These are phyloP conservation scores for Pteropus rufus DNA, from an alignment of 2,797 vertebrate species.

Conservation along the genomic window DNA sequence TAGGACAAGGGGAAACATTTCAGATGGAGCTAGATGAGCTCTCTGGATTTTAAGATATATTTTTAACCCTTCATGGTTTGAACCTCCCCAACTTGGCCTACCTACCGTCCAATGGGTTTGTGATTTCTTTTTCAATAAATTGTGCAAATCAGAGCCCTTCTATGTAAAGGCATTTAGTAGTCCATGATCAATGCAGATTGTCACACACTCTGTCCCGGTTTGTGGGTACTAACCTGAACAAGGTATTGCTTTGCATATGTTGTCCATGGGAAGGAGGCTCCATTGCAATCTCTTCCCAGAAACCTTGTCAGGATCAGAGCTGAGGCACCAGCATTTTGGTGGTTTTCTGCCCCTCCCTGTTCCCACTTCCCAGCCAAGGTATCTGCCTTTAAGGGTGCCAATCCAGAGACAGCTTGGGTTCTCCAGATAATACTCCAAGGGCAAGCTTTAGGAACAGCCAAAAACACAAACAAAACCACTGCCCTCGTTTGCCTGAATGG, in stretches of 20 bases:
- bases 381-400: conserved; percentile 65
- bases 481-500: conserved; percentile 77
- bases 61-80: background rate
- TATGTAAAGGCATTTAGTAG: conserved; percentile 78
- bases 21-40: conserved; percentile 45
- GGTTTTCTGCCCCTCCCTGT: conserved; percentile 60
- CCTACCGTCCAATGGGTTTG: background rate
- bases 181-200: conserved; percentile 78
- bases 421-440: conserved; percentile 77
- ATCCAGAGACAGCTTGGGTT: conserved; percentile 62
- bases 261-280: conserved; percentile 55
- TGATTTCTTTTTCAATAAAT: conserved; percentile 66
- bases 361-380: conserved; percentile 77
- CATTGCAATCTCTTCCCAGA: conserved; percentile 36
- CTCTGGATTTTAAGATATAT: conserved; percentile 13
- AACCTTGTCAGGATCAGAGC: conserved; percentile 21
- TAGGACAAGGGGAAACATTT: conserved; percentile 60
- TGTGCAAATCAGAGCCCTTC: conserved; percentile 86
- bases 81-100: conserved; percentile 26
- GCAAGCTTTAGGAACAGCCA: conserved; percentile 79
- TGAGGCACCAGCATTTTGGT: conserved; percentile 77
- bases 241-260: conserved; percentile 63
- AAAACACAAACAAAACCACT: conserved; percentile 79
- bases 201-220: conserved; percentile 66
- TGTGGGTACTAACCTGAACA: conserved; percentile 51